A percentile compares a stretch with the other conserved stretches of the same genome.
Evolutionary conservation across 2,797 vertebrate genomes (phyloP).

Genomic region (Bradypodion pumilum): DNA sequence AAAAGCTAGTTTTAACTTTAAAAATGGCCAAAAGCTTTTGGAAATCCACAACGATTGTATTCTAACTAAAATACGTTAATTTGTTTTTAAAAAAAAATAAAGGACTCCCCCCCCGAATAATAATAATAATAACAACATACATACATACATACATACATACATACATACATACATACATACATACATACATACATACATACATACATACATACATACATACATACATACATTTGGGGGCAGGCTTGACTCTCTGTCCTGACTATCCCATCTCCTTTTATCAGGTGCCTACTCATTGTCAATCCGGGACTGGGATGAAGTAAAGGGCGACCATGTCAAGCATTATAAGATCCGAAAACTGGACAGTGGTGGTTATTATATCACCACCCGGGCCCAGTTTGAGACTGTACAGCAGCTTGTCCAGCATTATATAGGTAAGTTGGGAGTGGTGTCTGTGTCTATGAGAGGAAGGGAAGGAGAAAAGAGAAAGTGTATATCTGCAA

Average conservation of each 20-base stretch:
- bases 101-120: no score
- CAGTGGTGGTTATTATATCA: slow-evolving; percentile 96
- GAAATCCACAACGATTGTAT: neutral
- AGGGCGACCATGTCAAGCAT: slow-evolving; percentile 94
- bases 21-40: neutral
- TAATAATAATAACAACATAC: no score
- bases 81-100: neutral
- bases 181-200: no score
- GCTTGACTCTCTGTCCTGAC: rapidly evolving
- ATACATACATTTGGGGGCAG: neutral
- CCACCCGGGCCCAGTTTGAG: slow-evolving; percentile 91
- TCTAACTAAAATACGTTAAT: neutral
- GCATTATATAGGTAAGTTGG: slow-evolving; percentile 88
- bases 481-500: neutral
- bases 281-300: slow-evolving; percentile 96
- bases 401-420: slow-evolving; percentile 88
- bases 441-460: neutral
- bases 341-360: slow-evolving; percentile 98
- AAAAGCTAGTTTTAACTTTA: neutral
- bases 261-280: slow-evolving; percentile 43
- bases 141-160: no score
- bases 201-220: no score
- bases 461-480: no score
- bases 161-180: no score
- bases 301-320: slow-evolving; percentile 90